These are phyloP conservation scores for Australoheros facetus DNA, from an alignment of 2,797 vertebrate genomes.

Conservation along the genomic window DNA sequence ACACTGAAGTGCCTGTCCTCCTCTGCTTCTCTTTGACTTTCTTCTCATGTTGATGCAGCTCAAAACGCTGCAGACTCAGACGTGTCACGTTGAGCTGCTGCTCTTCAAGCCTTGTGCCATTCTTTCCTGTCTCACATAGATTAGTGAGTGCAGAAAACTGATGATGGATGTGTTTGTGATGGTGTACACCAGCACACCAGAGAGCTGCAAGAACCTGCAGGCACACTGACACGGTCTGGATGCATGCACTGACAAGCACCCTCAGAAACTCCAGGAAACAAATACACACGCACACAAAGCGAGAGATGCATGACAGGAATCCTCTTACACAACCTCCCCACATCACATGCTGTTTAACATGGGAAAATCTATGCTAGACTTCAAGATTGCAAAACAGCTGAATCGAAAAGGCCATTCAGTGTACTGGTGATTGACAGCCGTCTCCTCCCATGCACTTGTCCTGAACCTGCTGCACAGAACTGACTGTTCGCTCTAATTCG, in stretches of 20 bases:
- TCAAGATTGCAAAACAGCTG: not conserved
- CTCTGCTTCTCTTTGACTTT: constrained; percentile 12
- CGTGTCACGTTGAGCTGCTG: not conserved
- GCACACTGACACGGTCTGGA: not conserved
- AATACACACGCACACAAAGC: constrained; percentile 12
- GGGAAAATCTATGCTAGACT: constrained; percentile 40
- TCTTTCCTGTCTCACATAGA: not conserved
- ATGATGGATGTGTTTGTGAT: not conserved
- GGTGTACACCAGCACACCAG: constrained; percentile 4
- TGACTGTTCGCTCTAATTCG: not conserved
- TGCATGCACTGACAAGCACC: constrained; percentile 40
- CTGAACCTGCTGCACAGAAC: not conserved
- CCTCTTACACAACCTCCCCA: constrained; percentile 46
- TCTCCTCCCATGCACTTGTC: constrained; percentile 6
- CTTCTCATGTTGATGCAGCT: constrained; percentile 15
- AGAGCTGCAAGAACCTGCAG: constrained; percentile 27
- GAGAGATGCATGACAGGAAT: constrained; percentile 62
- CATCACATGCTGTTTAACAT: constrained; percentile 36
- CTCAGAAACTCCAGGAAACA: constrained; percentile 34
- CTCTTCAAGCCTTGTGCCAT: not conserved
- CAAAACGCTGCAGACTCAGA: not conserved
- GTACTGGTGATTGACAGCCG: constrained; percentile 24
- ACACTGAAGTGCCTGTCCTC: constrained; percentile 5
- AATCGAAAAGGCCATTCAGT: not conserved
- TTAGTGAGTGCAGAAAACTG: not conserved